These are phyloP conservation scores for Ctenopoma multispine DNA, from an alignment of 2,797 vertebrate species.

Conservation along the genomic window DNA sequence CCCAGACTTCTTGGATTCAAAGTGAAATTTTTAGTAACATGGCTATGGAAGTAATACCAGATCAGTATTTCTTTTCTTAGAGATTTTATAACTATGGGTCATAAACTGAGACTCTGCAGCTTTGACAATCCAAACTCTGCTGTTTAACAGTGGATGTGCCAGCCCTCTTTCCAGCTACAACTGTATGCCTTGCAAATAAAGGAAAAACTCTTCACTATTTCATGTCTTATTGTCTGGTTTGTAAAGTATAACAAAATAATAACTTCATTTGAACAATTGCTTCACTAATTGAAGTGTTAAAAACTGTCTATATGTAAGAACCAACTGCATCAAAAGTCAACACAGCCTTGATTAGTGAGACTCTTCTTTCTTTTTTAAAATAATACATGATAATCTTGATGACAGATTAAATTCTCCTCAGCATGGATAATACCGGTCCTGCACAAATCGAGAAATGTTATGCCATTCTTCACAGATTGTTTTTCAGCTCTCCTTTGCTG, in stretches of 20 bases:
- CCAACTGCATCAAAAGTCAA: no score
- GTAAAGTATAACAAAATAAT: not conserved
- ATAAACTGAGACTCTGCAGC: slow-evolving; percentile 66
- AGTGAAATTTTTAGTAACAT: slow-evolving; percentile 42
- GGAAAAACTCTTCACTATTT: slow-evolving; percentile 67
- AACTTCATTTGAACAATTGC: no score
- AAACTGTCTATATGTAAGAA: no score
- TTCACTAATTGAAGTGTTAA: no score
- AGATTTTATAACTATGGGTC: slow-evolving; percentile 54
- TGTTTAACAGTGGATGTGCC: slow-evolving; percentile 77
- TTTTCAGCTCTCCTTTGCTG: no score
- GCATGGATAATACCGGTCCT: no score
- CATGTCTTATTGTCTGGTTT: slow-evolving; percentile 41
- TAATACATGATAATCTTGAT: no score
- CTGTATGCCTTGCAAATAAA: slow-evolving; percentile 84
- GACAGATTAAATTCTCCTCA: no score
- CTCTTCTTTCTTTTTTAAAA: no score
- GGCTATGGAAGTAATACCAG: slow-evolving; percentile 37
- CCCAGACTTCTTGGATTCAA: slow-evolving; percentile 46
- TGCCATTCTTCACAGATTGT: no score
- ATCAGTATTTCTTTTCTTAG: slow-evolving; percentile 55
- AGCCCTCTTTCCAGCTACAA: slow-evolving; percentile 74
- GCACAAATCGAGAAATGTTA: no score
- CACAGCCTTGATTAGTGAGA: no score
- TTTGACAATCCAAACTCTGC: slow-evolving; percentile 82